Conservation (phyloP, 2,113 vertebrate genomes). For the Neodontobutis hainanensis region DNA sequence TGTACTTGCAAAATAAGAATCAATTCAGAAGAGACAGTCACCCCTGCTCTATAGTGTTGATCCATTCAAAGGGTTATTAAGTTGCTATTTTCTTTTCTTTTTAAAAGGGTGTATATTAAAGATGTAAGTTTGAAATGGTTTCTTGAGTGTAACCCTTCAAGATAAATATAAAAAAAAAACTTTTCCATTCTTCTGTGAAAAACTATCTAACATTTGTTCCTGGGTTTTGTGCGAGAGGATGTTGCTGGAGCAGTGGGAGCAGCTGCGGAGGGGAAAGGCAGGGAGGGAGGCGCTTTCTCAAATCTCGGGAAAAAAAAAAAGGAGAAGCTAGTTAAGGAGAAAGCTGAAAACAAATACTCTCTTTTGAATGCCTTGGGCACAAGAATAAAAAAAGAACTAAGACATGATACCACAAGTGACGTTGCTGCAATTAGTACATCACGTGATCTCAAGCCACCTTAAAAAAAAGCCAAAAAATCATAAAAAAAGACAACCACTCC, state of each 20-base stretch:
- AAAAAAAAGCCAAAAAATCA: neutral
- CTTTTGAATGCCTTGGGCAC: conserved; percentile 21
- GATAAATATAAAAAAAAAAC: conserved; percentile 37
- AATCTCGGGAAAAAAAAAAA: conserved; percentile 55
- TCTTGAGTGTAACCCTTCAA: conserved; percentile 15
- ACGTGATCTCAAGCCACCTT: conserved; percentile 19
- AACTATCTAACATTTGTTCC: conserved; percentile 78
- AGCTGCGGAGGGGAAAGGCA: conserved; percentile 21
- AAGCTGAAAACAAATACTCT: conserved; percentile 22
- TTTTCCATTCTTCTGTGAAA: conserved; percentile 43
- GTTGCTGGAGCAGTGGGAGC: conserved; percentile 50
- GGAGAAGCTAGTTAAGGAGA: conserved; percentile 18
- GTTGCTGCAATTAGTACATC: conserved; percentile 6
- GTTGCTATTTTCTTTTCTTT: no score
- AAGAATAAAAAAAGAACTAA: neutral
- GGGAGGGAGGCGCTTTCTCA: conserved; percentile 46
- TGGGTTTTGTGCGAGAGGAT: conserved; percentile 71
- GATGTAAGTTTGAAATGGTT: neutral
- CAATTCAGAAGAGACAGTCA: no score
- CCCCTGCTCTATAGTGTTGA: no score
- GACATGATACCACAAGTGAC: conserved; percentile 10
- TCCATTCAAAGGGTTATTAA: no score
- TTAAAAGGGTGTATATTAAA: no score
- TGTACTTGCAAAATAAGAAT: no score
- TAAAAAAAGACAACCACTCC: no score